Evolutionary conservation across 2,113 vertebrate species (phyloP), one percentile per base, ranked within the genome.

Genomic region (Natator depressus): DNA sequence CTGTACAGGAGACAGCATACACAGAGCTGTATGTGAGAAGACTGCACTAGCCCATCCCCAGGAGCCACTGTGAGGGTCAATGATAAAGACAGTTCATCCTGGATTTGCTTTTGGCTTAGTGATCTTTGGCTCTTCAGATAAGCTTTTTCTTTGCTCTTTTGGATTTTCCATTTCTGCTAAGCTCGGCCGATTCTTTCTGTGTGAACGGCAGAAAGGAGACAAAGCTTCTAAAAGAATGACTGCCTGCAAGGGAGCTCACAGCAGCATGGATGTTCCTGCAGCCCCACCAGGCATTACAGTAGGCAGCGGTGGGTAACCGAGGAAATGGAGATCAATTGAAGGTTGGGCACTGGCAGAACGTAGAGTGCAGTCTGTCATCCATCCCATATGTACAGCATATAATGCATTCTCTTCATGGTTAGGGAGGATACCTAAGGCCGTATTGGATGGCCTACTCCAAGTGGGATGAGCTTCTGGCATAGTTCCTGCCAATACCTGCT

Each of bases 1-100:
- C 91, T 0, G 95, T 97, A 91, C 95, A 98, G 95, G 96, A 97
- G 95, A 82, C 91, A 2, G 94, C 80, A 50, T 96, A 95, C 53
- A 88, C 86, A 42, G 96, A 96, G 16, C 86, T 93, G 49, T 78
- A 83, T 53, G 25, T 76, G 55, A 96, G 96, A 53, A 95, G 96
- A 51, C 93, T 94, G 81, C 76, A 3, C 22, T 88, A 80, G 6
- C 8, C 96, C 47, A 84, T 65, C 24, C 81, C 97, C 93, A 95
- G 79, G 90, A 93, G 82, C 29, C 82, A 50, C 82, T 69, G 0
- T 8, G 51, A 96, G 87, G 51, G 17, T 24, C 86, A 94, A 80
- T 10, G 42, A 95, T 94, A 94, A 95, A 76, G 51, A 49, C 75
- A 5, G 6, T 46, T 93, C 75, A 80, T 88, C 29, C 4, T 65